Conservation (phyloP, 2,797 vertebrate genomes). For the Champsocephalus esox region DNA sequence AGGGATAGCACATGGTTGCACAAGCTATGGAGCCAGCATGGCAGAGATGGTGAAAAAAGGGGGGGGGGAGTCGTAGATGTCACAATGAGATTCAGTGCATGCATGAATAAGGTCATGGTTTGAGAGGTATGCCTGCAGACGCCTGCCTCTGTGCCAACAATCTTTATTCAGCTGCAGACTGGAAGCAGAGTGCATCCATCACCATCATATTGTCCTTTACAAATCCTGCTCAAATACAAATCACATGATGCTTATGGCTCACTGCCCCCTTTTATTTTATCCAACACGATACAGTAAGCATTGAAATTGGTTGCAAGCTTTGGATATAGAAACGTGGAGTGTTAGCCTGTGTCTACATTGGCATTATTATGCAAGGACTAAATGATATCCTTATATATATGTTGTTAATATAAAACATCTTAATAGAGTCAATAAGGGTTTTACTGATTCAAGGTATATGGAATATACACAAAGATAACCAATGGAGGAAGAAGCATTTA, state of each 20-base stretch:
- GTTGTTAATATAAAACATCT: no score
- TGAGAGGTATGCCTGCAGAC: conserved; percentile 78
- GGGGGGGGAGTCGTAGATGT: conserved; percentile 60
- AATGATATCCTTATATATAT: conserved; percentile 35
- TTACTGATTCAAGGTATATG: conserved; percentile 18
- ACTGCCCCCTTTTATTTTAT: conserved; percentile 29
- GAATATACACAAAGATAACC: not conserved
- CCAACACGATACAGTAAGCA: conserved; percentile 12
- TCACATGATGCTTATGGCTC: conserved; percentile 24
- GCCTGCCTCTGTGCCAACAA: conserved; percentile 70
- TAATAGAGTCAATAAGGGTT: conserved; percentile 11
- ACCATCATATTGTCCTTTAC: conserved; percentile 58
- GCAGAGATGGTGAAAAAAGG: conserved; percentile 47
- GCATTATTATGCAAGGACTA: conserved; percentile 41
- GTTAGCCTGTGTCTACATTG: conserved; percentile 46
- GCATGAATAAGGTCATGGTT: conserved; percentile 80
- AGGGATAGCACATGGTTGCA: conserved; percentile 69
- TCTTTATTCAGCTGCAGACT: conserved; percentile 66
- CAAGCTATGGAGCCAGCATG: conserved; percentile 59
- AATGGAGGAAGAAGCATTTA: not conserved
- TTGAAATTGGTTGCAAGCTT: conserved; percentile 44
- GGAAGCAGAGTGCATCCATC: conserved; percentile 56
- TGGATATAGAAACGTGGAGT: conserved; percentile 34
- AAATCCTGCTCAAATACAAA: conserved; percentile 57
- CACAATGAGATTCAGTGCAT: conserved; percentile 77